Conservation (phyloP, 2,113 vertebrate genomes). For the Porphyrio hochstetteri region DNA sequence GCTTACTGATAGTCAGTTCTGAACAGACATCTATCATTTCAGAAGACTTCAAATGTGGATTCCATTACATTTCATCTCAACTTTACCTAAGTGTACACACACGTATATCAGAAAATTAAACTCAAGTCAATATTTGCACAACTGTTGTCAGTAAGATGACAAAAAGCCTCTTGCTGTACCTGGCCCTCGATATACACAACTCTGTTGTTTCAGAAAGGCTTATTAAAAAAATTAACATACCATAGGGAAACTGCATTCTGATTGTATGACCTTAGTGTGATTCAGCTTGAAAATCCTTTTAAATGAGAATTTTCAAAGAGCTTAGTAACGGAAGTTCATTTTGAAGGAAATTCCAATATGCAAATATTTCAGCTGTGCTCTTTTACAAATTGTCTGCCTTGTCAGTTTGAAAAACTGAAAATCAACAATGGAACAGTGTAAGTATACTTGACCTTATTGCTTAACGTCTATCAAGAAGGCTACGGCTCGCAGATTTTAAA, state of each 20-base stretch:
- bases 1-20: neutral
- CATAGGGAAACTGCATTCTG: constrained; percentile 12
- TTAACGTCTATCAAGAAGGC: constrained; percentile 73
- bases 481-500: constrained; percentile 74
- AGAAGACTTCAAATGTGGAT: neutral
- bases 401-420: constrained; percentile 83
- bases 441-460: constrained; percentile 80
- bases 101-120: neutral
- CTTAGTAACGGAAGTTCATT: constrained; percentile 68
- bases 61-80: neutral
- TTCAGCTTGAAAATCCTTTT: constrained; percentile 51
- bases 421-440: constrained; percentile 76
- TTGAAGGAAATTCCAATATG: constrained; percentile 77
- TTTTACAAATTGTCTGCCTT: constrained; percentile 69
- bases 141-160: neutral
- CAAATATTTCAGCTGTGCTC: constrained; percentile 67
- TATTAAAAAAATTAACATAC: constrained; percentile 33
- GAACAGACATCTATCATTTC: neutral
- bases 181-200: neutral
- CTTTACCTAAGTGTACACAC: neutral
- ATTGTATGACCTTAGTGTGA: constrained; percentile 25
- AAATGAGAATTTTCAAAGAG: constrained; percentile 54
- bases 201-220: constrained; percentile 3
- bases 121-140: neutral
- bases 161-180: neutral